Conservation (phyloP, 2,888 invertebrate genomes). For the Hydriomena furcata region DNA sequence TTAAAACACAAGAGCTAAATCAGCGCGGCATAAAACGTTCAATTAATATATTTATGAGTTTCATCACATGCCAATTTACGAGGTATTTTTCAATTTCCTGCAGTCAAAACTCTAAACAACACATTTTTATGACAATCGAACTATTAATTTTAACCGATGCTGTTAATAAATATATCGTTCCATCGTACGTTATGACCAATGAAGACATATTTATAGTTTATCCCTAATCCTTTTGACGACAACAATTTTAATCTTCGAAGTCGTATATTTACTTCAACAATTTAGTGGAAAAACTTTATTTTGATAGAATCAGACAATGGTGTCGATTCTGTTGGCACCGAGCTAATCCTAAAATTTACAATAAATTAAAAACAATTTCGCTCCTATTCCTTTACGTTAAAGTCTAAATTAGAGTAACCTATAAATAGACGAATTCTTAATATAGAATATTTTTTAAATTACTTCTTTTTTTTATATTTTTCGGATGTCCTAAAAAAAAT, state of each 20-base stretch:
- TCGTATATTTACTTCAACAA: constrained; percentile 66
- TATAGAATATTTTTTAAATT: no score
- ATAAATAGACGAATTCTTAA: no score
- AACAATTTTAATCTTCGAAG: constrained; percentile 69
- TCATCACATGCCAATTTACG: constrained; percentile 3
- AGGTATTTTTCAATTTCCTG: constrained; percentile 22
- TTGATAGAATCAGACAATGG: constrained; percentile 44
- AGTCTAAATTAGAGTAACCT: no score
- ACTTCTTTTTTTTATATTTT: no score
- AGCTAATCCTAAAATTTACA: no score
- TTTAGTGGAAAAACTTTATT: constrained; percentile 46
- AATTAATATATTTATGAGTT: constrained; percentile 2
- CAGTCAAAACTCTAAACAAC: constrained; percentile 27
- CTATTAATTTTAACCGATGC: constrained; percentile 32
- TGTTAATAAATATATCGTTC: constrained; percentile 37
- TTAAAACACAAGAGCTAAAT: no score
- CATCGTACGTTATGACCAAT: constrained; percentile 40
- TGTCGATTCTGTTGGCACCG: no score
- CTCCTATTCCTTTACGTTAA: no score
- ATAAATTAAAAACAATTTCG: no score
- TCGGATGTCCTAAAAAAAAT: no score
- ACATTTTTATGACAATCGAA: constrained; percentile 36
- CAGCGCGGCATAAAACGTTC: background rate
- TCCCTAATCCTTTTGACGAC: constrained; percentile 69
- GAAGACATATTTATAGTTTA: constrained; percentile 52